phyloP scores from a whole-genome alignment of 2,888 invertebrate species.

The Perizoma flavofasciatum region DNA sequence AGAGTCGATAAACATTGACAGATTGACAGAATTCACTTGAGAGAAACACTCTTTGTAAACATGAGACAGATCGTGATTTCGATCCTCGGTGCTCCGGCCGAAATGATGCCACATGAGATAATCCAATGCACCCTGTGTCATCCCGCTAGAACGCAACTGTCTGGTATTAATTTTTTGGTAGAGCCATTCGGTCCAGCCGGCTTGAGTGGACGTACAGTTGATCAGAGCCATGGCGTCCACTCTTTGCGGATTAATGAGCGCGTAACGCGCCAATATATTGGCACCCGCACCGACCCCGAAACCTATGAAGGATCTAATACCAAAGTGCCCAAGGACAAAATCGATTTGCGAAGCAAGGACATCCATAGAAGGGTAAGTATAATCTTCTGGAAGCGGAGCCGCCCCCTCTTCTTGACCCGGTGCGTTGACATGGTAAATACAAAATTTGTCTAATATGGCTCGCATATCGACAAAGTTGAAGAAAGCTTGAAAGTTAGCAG shows the following conservation, averaged over 20 bases:
- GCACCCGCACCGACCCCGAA: constrained; percentile 99
- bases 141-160: constrained; percentile 93
- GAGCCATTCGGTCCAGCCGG: constrained; percentile 99
- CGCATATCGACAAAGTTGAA: constrained; percentile 97
- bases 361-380: constrained; percentile 98
- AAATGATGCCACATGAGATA: constrained; percentile 99
- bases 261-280: constrained; percentile 96
- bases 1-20: constrained; percentile 97
- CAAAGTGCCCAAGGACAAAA: constrained; percentile 95
- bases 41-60: constrained; percentile 97
- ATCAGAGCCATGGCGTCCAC: constrained; percentile 96
- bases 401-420: constrained; percentile 99
- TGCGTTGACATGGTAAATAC: constrained; percentile 99
- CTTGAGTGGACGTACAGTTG: constrained; percentile 96
- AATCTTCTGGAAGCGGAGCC: constrained; percentile 93
- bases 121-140: constrained; percentile 96
- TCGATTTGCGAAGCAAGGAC: constrained; percentile 95
- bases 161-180: constrained; percentile 98
- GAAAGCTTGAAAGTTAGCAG: constrained; percentile 96
- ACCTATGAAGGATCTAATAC: constrained; percentile 95
- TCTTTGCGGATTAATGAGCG: constrained; percentile 92
- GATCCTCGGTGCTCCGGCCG: constrained; percentile 93
- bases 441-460: constrained; percentile 95
- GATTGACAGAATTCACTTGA: constrained; percentile 96
- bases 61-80: constrained; percentile 96